phyloP scores from a whole-genome alignment of 2,888 invertebrate genomes.

The Nephrotoma appendiculata region DNA sequence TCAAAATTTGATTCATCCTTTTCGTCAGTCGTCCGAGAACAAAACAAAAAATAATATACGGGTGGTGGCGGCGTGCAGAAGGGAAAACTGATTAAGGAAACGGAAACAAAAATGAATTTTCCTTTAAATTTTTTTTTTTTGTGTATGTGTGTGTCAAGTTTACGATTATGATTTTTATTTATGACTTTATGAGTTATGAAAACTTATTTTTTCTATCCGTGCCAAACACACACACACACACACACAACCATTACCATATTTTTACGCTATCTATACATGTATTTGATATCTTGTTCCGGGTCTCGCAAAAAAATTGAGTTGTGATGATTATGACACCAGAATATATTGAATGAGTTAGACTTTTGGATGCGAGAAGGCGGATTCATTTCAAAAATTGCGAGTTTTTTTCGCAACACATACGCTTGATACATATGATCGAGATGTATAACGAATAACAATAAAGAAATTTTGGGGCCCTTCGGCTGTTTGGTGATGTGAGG shows the following conservation, averaged over 20 bases:
- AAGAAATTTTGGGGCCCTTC: neutral
- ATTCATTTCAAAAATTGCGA: neutral
- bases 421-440: neutral
- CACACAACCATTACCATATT: neutral
- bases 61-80: neutral
- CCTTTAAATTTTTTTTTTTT: neutral
- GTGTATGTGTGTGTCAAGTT: neutral
- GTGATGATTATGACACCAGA: neutral
- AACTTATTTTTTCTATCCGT: neutral
- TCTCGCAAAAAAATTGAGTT: neutral
- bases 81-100: neutral
- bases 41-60: neutral
- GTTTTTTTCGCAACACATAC: neutral
- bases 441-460: neutral
- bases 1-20: neutral
- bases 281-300: neutral
- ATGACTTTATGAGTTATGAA: neutral
- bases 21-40: neutral
- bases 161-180: neutral
- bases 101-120: neutral
- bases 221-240: no score
- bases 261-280: neutral
- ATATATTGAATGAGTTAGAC: neutral
- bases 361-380: neutral
- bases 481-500: neutral